A percentile compares a stretch with the other conserved stretches of the same genome.
These are phyloP conservation scores for Malthinus seriepunctatus DNA, from an alignment of 2,888 invertebrate species.

Conservation along the genomic window DNA sequence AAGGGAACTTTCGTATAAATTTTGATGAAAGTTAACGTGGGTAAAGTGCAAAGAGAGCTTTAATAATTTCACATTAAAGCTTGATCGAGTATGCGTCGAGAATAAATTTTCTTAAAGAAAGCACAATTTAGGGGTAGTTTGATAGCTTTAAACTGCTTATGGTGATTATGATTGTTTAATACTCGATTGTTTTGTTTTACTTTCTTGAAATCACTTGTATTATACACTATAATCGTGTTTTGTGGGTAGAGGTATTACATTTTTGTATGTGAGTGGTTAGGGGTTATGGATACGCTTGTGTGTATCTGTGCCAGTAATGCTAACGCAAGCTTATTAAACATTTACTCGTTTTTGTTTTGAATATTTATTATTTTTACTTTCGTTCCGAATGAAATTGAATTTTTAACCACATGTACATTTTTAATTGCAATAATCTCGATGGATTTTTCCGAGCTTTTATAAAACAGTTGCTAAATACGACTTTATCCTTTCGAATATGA, in stretches of 20 bases:
- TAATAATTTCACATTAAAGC: too few species aligned
- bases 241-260: slow-evolving; percentile 26
- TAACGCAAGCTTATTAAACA: slow-evolving; percentile 35
- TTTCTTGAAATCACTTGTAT: slow-evolving; percentile 15
- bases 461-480: slow-evolving; percentile 30
- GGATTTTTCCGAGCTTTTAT: slow-evolving; percentile 28
- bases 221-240: slow-evolving; percentile 18
- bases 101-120: too few species aligned
- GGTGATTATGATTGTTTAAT: too few species aligned
- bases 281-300: slow-evolving; percentile 28
- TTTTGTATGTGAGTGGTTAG: slow-evolving; percentile 29
- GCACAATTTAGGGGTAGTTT: too few species aligned
- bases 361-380: slow-evolving; percentile 44
- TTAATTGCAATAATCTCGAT: slow-evolving; percentile 30
- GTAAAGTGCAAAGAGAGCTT: too few species aligned
- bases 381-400: slow-evolving; percentile 45
- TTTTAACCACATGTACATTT: slow-evolving; percentile 38
- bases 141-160: too few species aligned
- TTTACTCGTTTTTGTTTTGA: slow-evolving; percentile 39
- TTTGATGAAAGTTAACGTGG: too few species aligned
- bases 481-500: slow-evolving; percentile 19
- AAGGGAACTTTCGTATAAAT: too few species aligned
- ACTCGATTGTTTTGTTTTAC: not conserved
- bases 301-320: slow-evolving; percentile 35
- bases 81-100: too few species aligned